Percentiles rank a stretch among this genome's conserved stretches.
These are phyloP conservation scores for Hyla sarda DNA, from an alignment of 2,113 vertebrate genomes.

Conservation along the genomic window DNA sequence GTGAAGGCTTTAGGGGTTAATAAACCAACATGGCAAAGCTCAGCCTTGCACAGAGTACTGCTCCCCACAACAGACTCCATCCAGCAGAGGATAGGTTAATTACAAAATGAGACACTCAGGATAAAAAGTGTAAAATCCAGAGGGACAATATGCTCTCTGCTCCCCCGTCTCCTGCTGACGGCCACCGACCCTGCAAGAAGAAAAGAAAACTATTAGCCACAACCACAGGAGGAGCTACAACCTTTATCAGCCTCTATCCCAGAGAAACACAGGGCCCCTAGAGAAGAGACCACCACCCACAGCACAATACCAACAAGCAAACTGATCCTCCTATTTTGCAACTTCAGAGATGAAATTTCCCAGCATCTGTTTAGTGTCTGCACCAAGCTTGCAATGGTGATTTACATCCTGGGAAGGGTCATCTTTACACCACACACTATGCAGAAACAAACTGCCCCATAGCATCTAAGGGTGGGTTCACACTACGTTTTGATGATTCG, in stretches of 20 bases:
- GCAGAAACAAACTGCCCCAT: no score
- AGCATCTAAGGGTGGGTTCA: no score
- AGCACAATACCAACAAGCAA: no score
- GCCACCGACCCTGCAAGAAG: neutral
- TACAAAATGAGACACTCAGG: slow-evolving; percentile 46
- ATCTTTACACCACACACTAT: no score
- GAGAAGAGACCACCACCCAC: no score
- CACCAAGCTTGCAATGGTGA: neutral
- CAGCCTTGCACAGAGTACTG: slow-evolving; percentile 20
- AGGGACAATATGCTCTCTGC: slow-evolving; percentile 63
- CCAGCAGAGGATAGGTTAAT: slow-evolving; percentile 49
- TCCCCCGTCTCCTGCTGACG: slow-evolving; percentile 13
- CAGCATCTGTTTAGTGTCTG: no score
- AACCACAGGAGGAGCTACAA: neutral
- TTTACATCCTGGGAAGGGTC: no score
- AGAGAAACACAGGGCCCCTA: neutral
- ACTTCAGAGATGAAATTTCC: neutral
- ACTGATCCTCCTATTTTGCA: no score
- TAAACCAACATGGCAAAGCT: neutral
- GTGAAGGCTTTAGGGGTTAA: slow-evolving; percentile 14
- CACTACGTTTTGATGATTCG: no score
- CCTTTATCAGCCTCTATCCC: neutral
- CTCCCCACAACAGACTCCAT: slow-evolving; percentile 31
- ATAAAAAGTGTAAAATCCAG: slow-evolving; percentile 48
- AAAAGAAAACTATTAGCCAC: neutral